Evolutionary conservation across 2,888 invertebrate genomes (phyloP).

Genomic region (Heterodera filipjevi): DNA sequence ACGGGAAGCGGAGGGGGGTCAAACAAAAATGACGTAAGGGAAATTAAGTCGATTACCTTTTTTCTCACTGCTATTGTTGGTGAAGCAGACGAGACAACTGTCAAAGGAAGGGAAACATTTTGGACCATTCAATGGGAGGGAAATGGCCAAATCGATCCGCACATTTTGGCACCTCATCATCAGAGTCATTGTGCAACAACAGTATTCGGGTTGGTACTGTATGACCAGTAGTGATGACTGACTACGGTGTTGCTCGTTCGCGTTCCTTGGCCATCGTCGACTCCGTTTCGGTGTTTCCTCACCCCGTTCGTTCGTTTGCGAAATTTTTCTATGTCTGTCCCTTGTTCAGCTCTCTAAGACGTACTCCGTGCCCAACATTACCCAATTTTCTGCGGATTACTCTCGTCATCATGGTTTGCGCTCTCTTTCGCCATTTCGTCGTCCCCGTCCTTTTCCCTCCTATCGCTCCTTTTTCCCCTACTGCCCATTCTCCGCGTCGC

Average conservation of each 20-base stretch:
- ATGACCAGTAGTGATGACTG: background rate
- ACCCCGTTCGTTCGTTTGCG: constrained; percentile 4
- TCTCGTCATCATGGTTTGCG: background rate
- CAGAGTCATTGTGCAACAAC: no score
- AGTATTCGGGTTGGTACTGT: no score
- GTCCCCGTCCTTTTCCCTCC: constrained; percentile 1
- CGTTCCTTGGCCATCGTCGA: constrained; percentile 24
- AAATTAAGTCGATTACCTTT: no score
- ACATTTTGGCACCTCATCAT: no score
- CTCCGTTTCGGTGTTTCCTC: constrained; percentile 19
- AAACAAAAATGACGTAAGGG: no score
- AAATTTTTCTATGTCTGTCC: background rate
- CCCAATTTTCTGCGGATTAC: constrained; percentile 17
- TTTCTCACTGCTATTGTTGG: no score
- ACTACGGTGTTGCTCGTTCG: constrained; percentile 21
- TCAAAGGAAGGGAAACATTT: no score
- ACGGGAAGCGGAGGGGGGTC: background rate
- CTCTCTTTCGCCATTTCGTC: background rate
- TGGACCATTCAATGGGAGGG: no score
- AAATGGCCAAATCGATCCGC: no score
- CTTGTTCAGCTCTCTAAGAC: constrained; percentile 24
- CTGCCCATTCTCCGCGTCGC: background rate
- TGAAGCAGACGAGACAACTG: no score
- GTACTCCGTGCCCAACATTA: constrained; percentile 24
- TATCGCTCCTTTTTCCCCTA: constrained; percentile 24